phyloP scores from a whole-genome alignment of 2,113 vertebrate genomes.

The Ivindomyrus marchei region DNA sequence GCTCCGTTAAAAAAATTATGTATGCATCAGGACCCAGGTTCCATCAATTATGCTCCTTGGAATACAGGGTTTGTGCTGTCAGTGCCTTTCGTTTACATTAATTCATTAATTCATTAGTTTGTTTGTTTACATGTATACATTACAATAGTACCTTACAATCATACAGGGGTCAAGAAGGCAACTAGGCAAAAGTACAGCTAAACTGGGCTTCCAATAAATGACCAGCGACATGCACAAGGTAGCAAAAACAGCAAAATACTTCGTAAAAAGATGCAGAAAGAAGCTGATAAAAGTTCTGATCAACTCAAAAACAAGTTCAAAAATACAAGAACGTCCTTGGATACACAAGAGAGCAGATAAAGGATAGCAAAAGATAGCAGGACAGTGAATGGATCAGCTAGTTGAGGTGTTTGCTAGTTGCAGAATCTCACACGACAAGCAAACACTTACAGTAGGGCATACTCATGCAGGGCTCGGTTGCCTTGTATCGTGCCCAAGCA shows the following conservation, averaged over 20 bases:
- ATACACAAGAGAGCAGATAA: neutral
- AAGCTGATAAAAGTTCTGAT: neutral
- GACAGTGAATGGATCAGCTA: neutral
- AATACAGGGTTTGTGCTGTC: neutral
- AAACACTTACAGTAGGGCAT: neutral
- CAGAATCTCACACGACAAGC: neutral
- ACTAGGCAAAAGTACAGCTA: neutral
- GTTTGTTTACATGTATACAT: neutral
- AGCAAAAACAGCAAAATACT: neutral
- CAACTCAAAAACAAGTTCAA: neutral
- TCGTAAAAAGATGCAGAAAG: neutral
- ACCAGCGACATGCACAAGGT: neutral
- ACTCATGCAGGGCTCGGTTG: neutral
- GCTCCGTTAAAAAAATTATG: neutral
- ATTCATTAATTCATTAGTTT: neutral
- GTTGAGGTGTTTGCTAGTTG: neutral
- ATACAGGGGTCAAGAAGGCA: neutral
- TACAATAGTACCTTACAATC: neutral
- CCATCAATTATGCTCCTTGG: neutral
- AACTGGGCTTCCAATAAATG: neutral
- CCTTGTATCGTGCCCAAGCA: neutral
- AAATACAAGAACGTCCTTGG: neutral
- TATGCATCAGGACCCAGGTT: neutral
- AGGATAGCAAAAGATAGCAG: neutral
- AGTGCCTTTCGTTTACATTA: neutral